phyloP scores from a whole-genome alignment of 2,797 vertebrate genomes.

The Ibycter americanus region DNA sequence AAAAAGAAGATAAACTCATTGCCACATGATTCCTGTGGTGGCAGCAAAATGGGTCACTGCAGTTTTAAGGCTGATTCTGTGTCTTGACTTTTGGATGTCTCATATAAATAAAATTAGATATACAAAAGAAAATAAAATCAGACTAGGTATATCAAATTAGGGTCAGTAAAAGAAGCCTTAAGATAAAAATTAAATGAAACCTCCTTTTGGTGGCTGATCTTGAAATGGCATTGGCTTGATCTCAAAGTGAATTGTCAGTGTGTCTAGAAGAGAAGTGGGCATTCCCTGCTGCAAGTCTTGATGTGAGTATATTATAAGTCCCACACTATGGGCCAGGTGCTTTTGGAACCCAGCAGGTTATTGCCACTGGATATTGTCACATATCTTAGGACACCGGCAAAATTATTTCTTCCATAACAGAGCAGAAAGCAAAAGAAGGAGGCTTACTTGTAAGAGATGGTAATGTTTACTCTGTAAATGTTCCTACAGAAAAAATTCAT shows the following conservation, averaged over 20 bases:
- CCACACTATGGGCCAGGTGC: background rate
- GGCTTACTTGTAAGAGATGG: background rate
- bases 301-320: background rate
- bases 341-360: background rate
- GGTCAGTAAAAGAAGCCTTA: background rate
- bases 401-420: background rate
- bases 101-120: background rate
- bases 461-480: background rate
- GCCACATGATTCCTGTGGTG: background rate
- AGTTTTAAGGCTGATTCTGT: background rate
- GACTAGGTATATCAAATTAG: background rate
- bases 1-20: background rate
- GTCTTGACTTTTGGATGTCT: background rate
- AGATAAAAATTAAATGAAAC: background rate
- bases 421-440: background rate
- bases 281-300: background rate
- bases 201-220: background rate
- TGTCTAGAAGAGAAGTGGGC: background rate
- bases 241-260: background rate
- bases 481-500: background rate
- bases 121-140: background rate
- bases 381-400: background rate
- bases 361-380: background rate
- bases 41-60: background rate
- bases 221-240: background rate